A percentile compares a stretch with the other conserved stretches of the same genome.
phyloP scores from a whole-genome alignment of 2,113 vertebrate species.

The Calyptommatus sinebrachiatus region DNA sequence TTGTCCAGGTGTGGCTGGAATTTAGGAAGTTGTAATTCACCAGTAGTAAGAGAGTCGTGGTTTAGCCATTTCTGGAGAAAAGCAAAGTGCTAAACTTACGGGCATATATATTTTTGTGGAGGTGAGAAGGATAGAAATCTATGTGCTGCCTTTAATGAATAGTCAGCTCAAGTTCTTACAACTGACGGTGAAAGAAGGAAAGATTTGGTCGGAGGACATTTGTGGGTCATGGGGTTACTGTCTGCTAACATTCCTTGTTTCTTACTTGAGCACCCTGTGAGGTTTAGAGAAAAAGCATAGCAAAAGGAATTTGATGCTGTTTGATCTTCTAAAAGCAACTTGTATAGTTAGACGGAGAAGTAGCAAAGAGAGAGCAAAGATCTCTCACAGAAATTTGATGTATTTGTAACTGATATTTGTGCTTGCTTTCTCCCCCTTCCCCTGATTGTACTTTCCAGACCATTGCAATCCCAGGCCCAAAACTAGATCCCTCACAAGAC shows the following conservation, averaged over 20 bases:
- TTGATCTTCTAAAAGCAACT: neutral
- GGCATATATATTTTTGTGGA: neutral
- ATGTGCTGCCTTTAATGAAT: neutral
- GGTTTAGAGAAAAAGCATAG: neutral
- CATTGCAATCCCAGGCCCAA: conserved; percentile 83
- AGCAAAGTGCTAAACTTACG: neutral
- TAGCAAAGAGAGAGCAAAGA: neutral
- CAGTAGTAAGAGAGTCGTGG: too few species aligned
- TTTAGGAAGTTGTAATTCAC: too few species aligned
- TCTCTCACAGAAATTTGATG: neutral
- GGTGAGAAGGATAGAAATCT: neutral
- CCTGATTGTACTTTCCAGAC: conserved; percentile 72
- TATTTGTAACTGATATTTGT: neutral
- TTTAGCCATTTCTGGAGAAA: neutral
- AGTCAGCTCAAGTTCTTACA: neutral
- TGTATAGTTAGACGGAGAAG: neutral
- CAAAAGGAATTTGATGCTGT: neutral
- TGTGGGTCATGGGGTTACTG: too few species aligned
- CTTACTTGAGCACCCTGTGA: neutral
- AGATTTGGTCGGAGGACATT: neutral
- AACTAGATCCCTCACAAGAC: conserved; percentile 73
- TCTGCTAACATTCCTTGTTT: neutral
- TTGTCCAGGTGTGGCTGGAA: too few species aligned
- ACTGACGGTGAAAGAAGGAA: neutral
- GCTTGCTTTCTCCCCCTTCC: conserved; percentile 3